phyloP scores from a whole-genome alignment of 92 coral and sea anemone species.

The Palythoa heliodiscus region DNA sequence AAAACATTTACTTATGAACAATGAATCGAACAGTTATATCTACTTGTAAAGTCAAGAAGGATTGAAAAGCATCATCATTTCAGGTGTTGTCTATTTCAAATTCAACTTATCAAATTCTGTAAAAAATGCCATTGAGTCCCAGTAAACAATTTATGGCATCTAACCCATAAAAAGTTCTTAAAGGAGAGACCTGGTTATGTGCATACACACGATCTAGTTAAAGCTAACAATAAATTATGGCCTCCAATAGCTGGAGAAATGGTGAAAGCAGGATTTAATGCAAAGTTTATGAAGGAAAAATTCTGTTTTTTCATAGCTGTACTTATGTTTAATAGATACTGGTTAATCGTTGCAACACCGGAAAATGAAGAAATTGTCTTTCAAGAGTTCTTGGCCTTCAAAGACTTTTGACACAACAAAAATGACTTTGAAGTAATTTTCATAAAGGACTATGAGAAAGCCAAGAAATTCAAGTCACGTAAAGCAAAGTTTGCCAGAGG shows the following conservation, averaged over 20 bases:
- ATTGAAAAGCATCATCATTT: no score
- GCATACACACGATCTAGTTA: not conserved
- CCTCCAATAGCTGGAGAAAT: constrained; percentile 2
- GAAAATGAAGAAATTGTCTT: constrained; percentile 46
- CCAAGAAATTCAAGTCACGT: not conserved
- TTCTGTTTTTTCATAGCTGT: not conserved
- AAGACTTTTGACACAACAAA: constrained; percentile 52
- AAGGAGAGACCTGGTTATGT: constrained; percentile 6
- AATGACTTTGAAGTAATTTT: constrained; percentile 4
- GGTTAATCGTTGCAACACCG: not conserved
- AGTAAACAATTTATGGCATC: not conserved
- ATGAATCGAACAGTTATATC: no score
- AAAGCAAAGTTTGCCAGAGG: constrained; percentile 26
- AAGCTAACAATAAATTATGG: not conserved
- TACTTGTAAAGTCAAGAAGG: no score
- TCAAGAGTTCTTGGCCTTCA: constrained; percentile 44
- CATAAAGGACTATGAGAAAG: not conserved
- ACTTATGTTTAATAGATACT: no score
- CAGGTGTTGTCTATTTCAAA: no score
- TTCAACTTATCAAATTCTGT: no score
- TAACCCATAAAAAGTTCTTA: not conserved
- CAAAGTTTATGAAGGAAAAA: not conserved
- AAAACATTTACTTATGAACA: no score
- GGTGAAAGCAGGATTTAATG: not conserved
- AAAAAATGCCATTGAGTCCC: constrained; percentile 3